Conservation (phyloP, 2,888 invertebrate species). For the Anarsia innoxiella region DNA sequence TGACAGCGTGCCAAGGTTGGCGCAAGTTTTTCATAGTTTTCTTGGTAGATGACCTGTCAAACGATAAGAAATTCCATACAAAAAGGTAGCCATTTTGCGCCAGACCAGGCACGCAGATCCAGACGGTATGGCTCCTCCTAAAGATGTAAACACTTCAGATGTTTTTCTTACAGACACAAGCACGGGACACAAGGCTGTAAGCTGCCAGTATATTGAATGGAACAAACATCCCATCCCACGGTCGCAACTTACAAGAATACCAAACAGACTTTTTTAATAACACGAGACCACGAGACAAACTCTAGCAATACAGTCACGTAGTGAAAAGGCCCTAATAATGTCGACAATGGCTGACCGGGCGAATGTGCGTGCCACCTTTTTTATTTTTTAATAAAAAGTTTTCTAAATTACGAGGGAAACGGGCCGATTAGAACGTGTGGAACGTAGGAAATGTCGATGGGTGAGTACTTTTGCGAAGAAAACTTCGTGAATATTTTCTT, state of each 20-base stretch:
- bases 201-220: slow-evolving; percentile 8
- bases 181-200: no score
- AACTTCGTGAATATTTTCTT: neutral
- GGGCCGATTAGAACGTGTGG: slow-evolving; percentile 14
- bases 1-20: no score
- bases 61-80: no score
- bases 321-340: slow-evolving; percentile 31
- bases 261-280: slow-evolving; percentile 35
- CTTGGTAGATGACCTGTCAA: no score
- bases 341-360: slow-evolving; percentile 5
- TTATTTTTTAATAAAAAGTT: slow-evolving; percentile 49
- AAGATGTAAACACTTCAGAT: no score
- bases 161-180: no score
- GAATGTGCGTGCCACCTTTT: slow-evolving; percentile 19
- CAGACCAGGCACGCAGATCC: no score
- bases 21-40: no score
- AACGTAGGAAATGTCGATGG: neutral
- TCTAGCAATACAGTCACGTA: slow-evolving; percentile 44
- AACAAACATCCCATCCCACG: slow-evolving; percentile 5
- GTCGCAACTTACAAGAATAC: slow-evolving; percentile 13
- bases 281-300: slow-evolving; percentile 23
- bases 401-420: slow-evolving; percentile 32
- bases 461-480: neutral
- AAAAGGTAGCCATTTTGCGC: no score
- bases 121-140: no score